Evolutionary conservation across 92 coral and sea anemone species (phyloP).

Genomic region (Pocillopora meandrina): DNA sequence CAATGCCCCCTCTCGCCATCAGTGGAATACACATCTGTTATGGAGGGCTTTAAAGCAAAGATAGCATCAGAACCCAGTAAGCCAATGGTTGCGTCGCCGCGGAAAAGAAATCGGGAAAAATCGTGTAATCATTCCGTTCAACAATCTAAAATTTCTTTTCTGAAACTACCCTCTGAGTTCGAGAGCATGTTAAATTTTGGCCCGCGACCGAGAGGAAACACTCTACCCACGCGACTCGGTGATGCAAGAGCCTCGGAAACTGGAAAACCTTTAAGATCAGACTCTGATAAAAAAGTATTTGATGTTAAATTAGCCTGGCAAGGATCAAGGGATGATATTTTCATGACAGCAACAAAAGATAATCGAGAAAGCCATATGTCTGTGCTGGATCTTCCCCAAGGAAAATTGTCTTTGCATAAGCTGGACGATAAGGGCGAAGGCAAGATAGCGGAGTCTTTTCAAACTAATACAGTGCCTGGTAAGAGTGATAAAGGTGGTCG

Average conservation of each 20-base stretch:
- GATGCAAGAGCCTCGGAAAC: background rate
- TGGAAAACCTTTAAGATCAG: background rate
- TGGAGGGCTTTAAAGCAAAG: slow-evolving; percentile 32
- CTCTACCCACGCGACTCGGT: slow-evolving; percentile 1
- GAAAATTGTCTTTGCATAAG: background rate
- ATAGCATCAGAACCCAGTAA: background rate
- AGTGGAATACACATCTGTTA: slow-evolving; percentile 36
- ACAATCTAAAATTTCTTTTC: background rate
- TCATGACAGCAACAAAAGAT: background rate
- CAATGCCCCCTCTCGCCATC: slow-evolving; percentile 47
- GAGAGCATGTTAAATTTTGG: background rate
- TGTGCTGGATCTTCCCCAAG: slow-evolving; percentile 13
- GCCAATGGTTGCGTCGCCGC: background rate
- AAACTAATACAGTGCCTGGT: background rate
- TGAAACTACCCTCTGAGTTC: background rate
- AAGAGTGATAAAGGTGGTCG: background rate
- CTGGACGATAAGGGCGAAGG: background rate
- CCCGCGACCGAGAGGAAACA: slow-evolving; percentile 7
- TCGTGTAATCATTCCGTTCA: background rate
- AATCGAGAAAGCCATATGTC: slow-evolving; percentile 18
- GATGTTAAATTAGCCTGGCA: slow-evolving; percentile 47
- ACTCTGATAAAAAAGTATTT: background rate
- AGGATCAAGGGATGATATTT: background rate
- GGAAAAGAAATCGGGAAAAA: slow-evolving; percentile 18
- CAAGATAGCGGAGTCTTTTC: slow-evolving; percentile 7